Evolutionary conservation across 2,888 invertebrate genomes (phyloP).

Genomic region (Arctia plantaginis): DNA sequence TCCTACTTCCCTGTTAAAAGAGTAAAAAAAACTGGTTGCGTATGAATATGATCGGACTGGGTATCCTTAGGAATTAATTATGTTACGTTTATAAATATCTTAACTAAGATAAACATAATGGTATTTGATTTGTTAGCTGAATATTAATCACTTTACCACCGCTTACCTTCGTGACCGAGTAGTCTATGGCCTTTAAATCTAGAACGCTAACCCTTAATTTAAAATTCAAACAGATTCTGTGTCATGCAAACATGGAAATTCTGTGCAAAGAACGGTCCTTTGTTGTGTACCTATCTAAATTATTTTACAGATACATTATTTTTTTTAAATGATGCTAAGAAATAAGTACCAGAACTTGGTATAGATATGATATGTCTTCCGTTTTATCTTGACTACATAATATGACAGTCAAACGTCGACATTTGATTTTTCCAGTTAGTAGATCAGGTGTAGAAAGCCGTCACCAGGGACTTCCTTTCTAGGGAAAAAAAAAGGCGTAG

Average conservation of each 20-base stretch:
- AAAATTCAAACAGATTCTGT: constrained; percentile 63
- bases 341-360: background rate
- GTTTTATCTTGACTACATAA: background rate
- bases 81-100: background rate
- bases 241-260: constrained; percentile 56
- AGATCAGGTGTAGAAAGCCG: background rate
- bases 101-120: background rate
- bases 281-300: constrained; percentile 30
- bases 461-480: too few relatives aligned
- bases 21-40: background rate
- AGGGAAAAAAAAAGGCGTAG: too few relatives aligned
- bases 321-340: background rate
- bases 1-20: background rate
- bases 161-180: constrained; percentile 54
- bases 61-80: background rate
- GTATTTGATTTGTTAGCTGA: constrained; percentile 7
- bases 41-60: background rate
- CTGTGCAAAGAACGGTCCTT: constrained; percentile 53
- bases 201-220: constrained; percentile 68
- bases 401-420: background rate
- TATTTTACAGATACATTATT: background rate
- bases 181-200: constrained; percentile 62
- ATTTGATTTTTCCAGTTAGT: background rate
- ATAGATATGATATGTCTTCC: background rate
- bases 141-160: constrained; percentile 35